Evolutionary conservation across 1,140 invertebrate genomes (phyloP).

Genomic region (Kradibia gibbosae): DNA sequence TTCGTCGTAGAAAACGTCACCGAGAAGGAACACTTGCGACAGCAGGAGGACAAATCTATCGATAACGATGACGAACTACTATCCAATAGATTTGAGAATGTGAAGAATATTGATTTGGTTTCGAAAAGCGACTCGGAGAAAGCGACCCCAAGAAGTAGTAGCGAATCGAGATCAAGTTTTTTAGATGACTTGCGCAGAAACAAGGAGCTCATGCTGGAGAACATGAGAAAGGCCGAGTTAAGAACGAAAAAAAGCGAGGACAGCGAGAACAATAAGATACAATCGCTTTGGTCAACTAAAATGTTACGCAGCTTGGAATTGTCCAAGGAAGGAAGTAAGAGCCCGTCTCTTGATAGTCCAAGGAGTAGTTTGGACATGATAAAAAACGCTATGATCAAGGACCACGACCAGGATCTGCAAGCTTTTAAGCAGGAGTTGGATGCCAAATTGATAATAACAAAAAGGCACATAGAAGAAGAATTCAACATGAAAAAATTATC

Average conservation of each 20-base stretch:
- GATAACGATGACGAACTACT: slow-evolving; percentile 57
- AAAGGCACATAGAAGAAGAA: slow-evolving; percentile 69
- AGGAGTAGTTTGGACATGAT: slow-evolving; percentile 45
- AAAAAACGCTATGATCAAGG: slow-evolving; percentile 52
- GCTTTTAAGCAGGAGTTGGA: slow-evolving; percentile 59
- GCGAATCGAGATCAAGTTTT: slow-evolving; percentile 56
- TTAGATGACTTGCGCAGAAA: slow-evolving; percentile 57
- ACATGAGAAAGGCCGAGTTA: slow-evolving; percentile 58
- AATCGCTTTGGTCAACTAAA: neutral
- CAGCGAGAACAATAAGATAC: slow-evolving; percentile 45
- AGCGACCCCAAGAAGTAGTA: slow-evolving; percentile 53
- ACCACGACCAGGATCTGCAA: slow-evolving; percentile 58
- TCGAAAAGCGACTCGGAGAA: slow-evolving; percentile 63
- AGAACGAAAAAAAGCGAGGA: slow-evolving; percentile 53
- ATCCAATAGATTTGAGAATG: slow-evolving; percentile 60
- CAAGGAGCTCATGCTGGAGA: slow-evolving; percentile 61
- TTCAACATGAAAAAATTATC: slow-evolving; percentile 70
- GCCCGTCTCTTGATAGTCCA: neutral
- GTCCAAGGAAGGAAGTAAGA: slow-evolving; percentile 32
- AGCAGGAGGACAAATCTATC: slow-evolving; percentile 57
- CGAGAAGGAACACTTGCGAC: slow-evolving; percentile 66
- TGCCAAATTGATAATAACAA: slow-evolving; percentile 64
- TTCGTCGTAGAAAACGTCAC: slow-evolving; percentile 69
- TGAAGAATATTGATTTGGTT: slow-evolving; percentile 66
- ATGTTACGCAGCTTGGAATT: slow-evolving; percentile 34